A percentile compares a stretch with the other conserved stretches of the same genome.
Evolutionary conservation across 2,113 vertebrate species (phyloP).

Genomic region (Barnardius zonarius): DNA sequence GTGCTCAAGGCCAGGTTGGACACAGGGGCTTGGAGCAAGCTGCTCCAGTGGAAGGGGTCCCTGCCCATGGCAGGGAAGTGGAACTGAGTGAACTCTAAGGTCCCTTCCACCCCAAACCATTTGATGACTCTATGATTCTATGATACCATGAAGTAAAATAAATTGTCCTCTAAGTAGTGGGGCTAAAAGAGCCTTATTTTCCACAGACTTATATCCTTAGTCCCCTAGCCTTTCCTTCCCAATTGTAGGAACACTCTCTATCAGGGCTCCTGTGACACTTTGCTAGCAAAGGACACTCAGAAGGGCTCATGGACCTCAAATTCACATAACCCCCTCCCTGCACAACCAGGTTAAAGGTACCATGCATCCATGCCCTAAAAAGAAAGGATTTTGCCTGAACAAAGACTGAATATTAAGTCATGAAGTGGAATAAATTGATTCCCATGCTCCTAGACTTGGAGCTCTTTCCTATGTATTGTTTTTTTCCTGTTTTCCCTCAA

Average conservation of each 20-base stretch:
- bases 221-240: neutral
- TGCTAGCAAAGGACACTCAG: neutral
- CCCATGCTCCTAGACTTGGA: neutral
- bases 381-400: neutral
- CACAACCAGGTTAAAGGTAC: neutral
- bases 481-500: neutral
- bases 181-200: neutral
- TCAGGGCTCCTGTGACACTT: neutral
- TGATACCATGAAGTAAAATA: neutral
- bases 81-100: neutral
- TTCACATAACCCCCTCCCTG: neutral
- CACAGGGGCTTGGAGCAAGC: neutral
- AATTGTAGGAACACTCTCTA: fast-evolving
- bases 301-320: neutral
- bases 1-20: neutral
- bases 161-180: neutral
- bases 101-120: neutral
- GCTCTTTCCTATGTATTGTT: neutral
- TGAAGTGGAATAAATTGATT: neutral
- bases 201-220: neutral
- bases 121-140: neutral
- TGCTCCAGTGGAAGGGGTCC: neutral
- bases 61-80: neutral
- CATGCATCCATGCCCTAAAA: neutral
- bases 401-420: neutral